Percentiles rank a stretch among this genome's conserved stretches.
Conservation (phyloP, 1,140 invertebrate species). For the Apis florea region DNA sequence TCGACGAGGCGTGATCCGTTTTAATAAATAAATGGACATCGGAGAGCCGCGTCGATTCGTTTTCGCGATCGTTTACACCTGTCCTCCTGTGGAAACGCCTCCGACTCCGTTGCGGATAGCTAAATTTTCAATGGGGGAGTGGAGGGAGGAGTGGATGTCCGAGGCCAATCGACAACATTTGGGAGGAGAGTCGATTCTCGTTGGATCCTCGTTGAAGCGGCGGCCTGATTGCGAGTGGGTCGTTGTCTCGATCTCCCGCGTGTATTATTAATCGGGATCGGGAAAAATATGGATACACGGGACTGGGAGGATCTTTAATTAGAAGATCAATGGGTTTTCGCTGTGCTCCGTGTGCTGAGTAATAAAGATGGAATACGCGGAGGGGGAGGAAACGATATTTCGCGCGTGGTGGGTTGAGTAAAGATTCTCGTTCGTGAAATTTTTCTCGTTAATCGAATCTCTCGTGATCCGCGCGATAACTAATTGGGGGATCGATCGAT, state of each 20-base stretch:
- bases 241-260: too few species aligned
- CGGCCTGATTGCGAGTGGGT: neutral
- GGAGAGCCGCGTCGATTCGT: conserved; percentile 2
- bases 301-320: neutral
- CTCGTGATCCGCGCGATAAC: neutral
- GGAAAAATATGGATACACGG: neutral
- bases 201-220: neutral
- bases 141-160: too few species aligned
- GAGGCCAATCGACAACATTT: neutral
- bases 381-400: neutral
- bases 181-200: neutral
- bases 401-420: too few species aligned
- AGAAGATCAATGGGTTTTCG: neutral
- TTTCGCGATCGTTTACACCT: conserved; percentile 30
- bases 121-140: conserved; percentile 4
- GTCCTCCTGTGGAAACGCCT: conserved; percentile 2
- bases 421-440: neutral
- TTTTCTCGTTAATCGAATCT: neutral
- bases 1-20: conserved; percentile 12
- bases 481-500: too few species aligned
- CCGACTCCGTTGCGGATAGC: too few species aligned
- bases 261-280: conserved; percentile 15
- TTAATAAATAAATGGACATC: conserved; percentile 46
- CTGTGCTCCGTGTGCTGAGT: neutral
- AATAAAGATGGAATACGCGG: neutral